Evolutionary conservation across 2,888 invertebrate genomes (phyloP).

Genomic region (Pachycephus smyrnensis): DNA sequence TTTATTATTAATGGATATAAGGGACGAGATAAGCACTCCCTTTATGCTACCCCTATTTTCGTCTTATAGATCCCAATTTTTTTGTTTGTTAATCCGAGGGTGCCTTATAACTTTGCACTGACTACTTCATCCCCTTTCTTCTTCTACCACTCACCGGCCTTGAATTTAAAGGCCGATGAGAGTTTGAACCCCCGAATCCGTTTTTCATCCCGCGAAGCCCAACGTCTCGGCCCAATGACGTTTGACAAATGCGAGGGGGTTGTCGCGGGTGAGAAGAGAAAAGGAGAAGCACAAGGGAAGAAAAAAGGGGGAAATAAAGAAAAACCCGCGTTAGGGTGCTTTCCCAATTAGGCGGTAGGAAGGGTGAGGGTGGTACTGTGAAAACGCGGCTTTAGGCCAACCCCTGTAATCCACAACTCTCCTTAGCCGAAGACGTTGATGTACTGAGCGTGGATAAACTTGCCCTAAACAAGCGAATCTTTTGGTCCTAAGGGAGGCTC

Average conservation of each 20-base stretch:
- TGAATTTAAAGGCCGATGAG: neutral
- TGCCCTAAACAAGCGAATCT: neutral
- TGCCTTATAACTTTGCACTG: neutral
- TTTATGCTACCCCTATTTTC: neutral
- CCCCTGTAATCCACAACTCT: neutral
- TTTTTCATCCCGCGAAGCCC: neutral
- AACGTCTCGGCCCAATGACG: neutral
- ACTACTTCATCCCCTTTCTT: neutral
- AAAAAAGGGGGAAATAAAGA: neutral
- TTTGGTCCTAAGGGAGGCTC: neutral
- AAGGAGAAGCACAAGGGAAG: neutral
- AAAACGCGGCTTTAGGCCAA: neutral
- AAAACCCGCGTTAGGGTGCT: neutral
- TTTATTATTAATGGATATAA: neutral
- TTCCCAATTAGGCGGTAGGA: neutral
- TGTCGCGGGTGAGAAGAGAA: neutral
- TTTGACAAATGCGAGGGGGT: constrained; percentile 6
- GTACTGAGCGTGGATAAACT: neutral
- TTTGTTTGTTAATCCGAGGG: neutral
- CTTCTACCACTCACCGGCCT: neutral
- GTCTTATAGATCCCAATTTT: neutral
- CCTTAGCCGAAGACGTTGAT: neutral
- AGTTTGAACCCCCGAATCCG: neutral
- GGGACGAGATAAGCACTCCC: neutral
- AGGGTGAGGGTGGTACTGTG: neutral